phyloP scores from a whole-genome alignment of 2,113 vertebrate species.

The Paraplagusia blochii region DNA sequence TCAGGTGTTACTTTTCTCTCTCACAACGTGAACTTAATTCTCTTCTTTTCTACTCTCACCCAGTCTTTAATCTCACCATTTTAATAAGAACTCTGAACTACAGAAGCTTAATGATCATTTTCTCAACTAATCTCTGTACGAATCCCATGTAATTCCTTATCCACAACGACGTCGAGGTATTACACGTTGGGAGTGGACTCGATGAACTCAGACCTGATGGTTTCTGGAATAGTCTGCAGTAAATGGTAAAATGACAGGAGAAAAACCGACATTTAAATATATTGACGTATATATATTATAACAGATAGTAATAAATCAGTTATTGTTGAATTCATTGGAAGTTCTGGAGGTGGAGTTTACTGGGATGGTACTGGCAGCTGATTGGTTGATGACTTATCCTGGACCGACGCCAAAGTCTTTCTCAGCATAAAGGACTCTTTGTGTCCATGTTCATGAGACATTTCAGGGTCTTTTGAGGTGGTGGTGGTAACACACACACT shows the following conservation, averaged over 20 bases:
- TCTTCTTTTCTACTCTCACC: constrained; percentile 59
- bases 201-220: constrained; percentile 33
- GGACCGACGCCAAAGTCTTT: constrained; percentile 15
- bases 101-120: constrained; percentile 63
- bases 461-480: too few species aligned
- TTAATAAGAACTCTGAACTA: constrained; percentile 66
- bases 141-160: constrained; percentile 45
- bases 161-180: constrained; percentile 49
- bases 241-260: constrained; percentile 41
- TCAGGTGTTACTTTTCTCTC: constrained; percentile 4
- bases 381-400: background rate
- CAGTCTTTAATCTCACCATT: constrained; percentile 63
- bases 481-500: too few species aligned
- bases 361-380: constrained; percentile 1
- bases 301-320: background rate
- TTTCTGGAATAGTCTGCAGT: constrained; percentile 26
- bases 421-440: constrained; percentile 21
- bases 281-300: too few species aligned
- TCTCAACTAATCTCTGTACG: constrained; percentile 53
- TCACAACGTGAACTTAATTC: constrained; percentile 54
- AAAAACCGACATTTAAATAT: too few species aligned
- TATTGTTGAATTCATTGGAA: background rate
- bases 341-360: background rate
- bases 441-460: background rate
- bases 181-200: constrained; percentile 19